Conservation (phyloP, 2,888 invertebrate genomes). For the Epistrophe eligans region DNA sequence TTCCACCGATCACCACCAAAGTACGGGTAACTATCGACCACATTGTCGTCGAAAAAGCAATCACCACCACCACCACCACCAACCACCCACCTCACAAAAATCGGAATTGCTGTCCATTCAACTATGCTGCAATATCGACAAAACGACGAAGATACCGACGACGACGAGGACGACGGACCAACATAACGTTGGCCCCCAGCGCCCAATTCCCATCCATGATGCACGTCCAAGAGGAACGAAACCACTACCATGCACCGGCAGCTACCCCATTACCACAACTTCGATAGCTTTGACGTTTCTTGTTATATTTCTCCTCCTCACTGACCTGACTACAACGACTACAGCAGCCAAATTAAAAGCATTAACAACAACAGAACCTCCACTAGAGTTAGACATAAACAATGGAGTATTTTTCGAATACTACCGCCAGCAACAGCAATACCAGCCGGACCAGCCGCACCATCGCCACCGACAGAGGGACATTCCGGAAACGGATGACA, state of each 20-base stretch:
- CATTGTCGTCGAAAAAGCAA: conserved; percentile 67
- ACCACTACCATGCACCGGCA: conserved; percentile 28
- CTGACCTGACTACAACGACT: conserved; percentile 72
- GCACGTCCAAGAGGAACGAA: conserved; percentile 46
- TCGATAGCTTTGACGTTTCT: conserved; percentile 73
- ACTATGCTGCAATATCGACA: conserved; percentile 55
- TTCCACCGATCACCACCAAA: conserved; percentile 73
- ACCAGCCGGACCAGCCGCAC: conserved; percentile 62
- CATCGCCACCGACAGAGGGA: conserved; percentile 68
- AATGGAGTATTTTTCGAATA: conserved; percentile 71
- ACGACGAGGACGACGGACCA: conserved; percentile 4
- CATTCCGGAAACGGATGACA: conserved; percentile 57
- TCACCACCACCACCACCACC: conserved; percentile 35
- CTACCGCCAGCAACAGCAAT: conserved; percentile 64
- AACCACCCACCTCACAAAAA: conserved; percentile 61
- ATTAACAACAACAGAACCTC: conserved; percentile 77
- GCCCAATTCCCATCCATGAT: conserved; percentile 24
- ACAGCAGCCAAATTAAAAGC: conserved; percentile 70
- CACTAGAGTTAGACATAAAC: conserved; percentile 77
- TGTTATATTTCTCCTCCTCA: conserved; percentile 60
- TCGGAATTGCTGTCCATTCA: conserved; percentile 51
- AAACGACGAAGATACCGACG: neutral
- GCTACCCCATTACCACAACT: conserved; percentile 11
- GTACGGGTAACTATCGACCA: conserved; percentile 73
- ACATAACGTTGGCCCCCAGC: conserved; percentile 59